These are phyloP conservation scores for Axinella damicornis DNA, from an alignment of 37 sponge, comb jelly and placozoan species.

Conservation along the genomic window DNA sequence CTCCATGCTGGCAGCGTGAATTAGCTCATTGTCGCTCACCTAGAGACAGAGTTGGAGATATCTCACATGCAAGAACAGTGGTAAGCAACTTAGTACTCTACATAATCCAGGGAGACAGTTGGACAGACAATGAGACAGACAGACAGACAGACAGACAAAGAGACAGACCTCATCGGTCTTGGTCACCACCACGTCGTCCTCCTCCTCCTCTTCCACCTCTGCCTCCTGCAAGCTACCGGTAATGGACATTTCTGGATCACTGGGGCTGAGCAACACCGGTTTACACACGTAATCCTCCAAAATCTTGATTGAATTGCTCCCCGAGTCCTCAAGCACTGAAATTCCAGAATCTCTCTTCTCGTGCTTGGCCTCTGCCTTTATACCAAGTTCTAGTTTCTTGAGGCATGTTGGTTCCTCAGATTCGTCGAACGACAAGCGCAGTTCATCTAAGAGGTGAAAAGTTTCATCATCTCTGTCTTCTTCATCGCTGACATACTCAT, in stretches of 20 bases:
- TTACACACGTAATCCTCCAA: constrained; percentile 20
- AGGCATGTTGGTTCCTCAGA: constrained; percentile 6
- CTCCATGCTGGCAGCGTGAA: too few species aligned
- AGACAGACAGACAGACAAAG: background rate
- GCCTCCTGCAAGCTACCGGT: background rate
- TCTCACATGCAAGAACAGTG: too few species aligned
- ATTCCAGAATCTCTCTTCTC: constrained; percentile 53
- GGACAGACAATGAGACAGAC: too few species aligned
- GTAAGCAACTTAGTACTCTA: too few species aligned
- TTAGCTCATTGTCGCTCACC: background rate
- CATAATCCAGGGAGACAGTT: background rate
- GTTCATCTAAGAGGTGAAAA: constrained; percentile 23
- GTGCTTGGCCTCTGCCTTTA: too few species aligned
- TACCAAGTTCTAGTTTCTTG: background rate
- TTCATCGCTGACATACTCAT: constrained; percentile 80
- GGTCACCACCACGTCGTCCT: constrained; percentile 40
- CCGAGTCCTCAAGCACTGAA: constrained; percentile 33
- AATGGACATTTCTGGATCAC: background rate
- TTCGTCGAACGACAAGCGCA: constrained; percentile 3
- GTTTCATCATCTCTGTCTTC: constrained; percentile 71
- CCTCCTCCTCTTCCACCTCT: constrained; percentile 27
- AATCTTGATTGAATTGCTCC: constrained; percentile 1
- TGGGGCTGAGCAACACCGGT: background rate
- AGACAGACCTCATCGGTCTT: constrained; percentile 50
- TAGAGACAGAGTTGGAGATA: background rate